These are phyloP conservation scores for Oryctes rhinoceros DNA, from an alignment of 1,140 invertebrate genomes.

Conservation along the genomic window DNA sequence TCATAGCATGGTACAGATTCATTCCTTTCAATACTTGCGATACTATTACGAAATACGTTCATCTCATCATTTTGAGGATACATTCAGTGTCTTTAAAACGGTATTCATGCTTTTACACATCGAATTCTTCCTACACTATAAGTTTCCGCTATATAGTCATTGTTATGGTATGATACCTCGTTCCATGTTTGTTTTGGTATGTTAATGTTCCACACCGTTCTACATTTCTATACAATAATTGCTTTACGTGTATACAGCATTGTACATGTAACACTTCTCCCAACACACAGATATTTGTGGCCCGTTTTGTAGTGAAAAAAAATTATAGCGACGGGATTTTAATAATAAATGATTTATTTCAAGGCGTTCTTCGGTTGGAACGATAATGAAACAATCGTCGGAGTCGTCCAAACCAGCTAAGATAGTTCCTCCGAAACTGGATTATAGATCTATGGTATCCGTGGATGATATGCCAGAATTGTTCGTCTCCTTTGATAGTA, in stretches of 20 bases:
- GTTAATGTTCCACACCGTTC: background rate
- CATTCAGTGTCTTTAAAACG: constrained; percentile 8
- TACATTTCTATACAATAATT: background rate
- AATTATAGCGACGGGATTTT: background rate
- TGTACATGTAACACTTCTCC: background rate
- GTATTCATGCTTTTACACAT: constrained; percentile 22
- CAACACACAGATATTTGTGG: background rate
- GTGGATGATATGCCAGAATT: constrained; percentile 94
- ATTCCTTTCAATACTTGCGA: no score
- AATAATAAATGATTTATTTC: constrained; percentile 47
- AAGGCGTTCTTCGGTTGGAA: constrained; percentile 82
- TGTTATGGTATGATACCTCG: constrained; percentile 1
- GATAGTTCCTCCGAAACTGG: constrained; percentile 74
- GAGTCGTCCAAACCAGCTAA: constrained; percentile 66
- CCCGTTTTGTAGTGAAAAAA: background rate
- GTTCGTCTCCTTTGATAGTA: constrained; percentile 93
- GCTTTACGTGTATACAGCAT: constrained; percentile 16
- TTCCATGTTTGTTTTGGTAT: background rate
- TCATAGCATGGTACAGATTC: no score
- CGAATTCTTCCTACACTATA: background rate
- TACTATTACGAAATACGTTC: background rate
- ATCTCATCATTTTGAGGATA: constrained; percentile 7
- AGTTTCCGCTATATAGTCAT: constrained; percentile 12
- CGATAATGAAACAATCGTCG: constrained; percentile 74
- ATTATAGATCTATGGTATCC: constrained; percentile 91